Percentiles rank a stretch among this genome's conserved stretches.
Conservation (phyloP, 1,140 invertebrate genomes). For the Tetraneura akinire region DNA sequence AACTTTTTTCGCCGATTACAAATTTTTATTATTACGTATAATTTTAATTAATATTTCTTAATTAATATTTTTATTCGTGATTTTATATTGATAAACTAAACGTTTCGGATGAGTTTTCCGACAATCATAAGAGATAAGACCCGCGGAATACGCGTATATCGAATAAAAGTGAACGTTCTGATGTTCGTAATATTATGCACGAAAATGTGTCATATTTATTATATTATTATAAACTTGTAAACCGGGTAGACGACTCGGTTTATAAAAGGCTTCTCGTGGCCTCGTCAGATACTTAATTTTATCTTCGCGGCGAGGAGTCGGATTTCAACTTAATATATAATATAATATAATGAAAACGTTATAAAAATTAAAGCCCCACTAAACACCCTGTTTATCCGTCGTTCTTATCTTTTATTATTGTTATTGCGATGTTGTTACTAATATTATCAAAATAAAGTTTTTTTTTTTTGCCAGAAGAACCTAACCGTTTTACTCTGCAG, state of each 20-base stretch:
- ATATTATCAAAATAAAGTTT: background rate
- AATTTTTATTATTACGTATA: too few species aligned
- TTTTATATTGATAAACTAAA: too few species aligned
- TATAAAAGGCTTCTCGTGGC: background rate
- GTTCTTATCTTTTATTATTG: conserved; percentile 11
- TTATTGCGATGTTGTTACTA: background rate
- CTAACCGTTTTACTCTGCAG: background rate
- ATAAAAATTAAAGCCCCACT: background rate
- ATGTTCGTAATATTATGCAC: too few species aligned
- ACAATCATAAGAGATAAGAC: too few species aligned
- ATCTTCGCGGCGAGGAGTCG: background rate
- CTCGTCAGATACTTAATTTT: conserved; percentile 22
- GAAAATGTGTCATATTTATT: too few species aligned
- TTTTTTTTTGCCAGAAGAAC: background rate
- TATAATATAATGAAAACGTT: background rate
- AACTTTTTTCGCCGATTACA: too few species aligned
- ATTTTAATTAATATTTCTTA: too few species aligned
- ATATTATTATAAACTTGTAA: background rate
- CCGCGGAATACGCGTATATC: too few species aligned
- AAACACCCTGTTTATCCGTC: background rate
- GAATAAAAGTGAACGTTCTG: too few species aligned
- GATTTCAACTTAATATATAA: background rate
- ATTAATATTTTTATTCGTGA: too few species aligned
- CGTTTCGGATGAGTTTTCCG: too few species aligned
- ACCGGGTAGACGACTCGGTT: background rate